Percentiles rank a stretch among this genome's conserved stretches.
These are phyloP conservation scores for Cataglyphis cursor DNA, from an alignment of 2,888 invertebrate species.

Conservation along the genomic window DNA sequence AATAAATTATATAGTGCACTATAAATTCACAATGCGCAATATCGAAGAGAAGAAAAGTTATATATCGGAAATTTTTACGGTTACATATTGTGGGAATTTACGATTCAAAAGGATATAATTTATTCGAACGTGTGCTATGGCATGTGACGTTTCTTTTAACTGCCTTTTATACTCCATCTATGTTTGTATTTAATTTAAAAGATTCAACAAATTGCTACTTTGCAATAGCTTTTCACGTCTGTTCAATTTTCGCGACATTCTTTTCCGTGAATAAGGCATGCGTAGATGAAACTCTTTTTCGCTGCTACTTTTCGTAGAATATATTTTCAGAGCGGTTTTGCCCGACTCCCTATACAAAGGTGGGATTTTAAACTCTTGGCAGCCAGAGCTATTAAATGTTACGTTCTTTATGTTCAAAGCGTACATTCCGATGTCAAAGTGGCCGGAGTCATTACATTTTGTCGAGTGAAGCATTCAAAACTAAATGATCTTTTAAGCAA, in stretches of 20 bases:
- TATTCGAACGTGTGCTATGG: constrained; percentile 2
- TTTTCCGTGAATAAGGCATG: constrained; percentile 9
- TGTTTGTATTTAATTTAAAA: constrained; percentile 5
- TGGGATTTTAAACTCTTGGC: constrained; percentile 20
- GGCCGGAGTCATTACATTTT: background rate
- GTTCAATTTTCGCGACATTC: constrained; percentile 41
- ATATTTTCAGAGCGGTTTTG: constrained; percentile 28
- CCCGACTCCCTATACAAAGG: constrained; percentile 5
- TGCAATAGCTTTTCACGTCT: constrained; percentile 8
- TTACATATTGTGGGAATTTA: background rate
- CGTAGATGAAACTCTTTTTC: constrained; percentile 22
- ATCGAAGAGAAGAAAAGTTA: background rate
- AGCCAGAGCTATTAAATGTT: constrained; percentile 25
- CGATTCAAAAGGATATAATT: constrained; percentile 9
- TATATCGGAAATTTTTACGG: background rate
- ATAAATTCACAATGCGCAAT: background rate
- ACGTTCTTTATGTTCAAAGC: constrained; percentile 38
- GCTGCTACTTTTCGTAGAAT: constrained; percentile 16
- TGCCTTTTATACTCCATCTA: background rate
- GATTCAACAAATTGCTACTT: constrained; percentile 30
- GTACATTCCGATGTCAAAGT: constrained; percentile 21
- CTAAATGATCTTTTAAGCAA: constrained; percentile 12
- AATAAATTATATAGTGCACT: background rate
- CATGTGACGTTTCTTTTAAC: constrained; percentile 14
- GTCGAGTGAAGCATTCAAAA: constrained; percentile 7